Evolutionary conservation across 2,888 invertebrate species (phyloP), one percentile per base, ranked within the genome.

Genomic region (Subacronicta megacephala): DNA sequence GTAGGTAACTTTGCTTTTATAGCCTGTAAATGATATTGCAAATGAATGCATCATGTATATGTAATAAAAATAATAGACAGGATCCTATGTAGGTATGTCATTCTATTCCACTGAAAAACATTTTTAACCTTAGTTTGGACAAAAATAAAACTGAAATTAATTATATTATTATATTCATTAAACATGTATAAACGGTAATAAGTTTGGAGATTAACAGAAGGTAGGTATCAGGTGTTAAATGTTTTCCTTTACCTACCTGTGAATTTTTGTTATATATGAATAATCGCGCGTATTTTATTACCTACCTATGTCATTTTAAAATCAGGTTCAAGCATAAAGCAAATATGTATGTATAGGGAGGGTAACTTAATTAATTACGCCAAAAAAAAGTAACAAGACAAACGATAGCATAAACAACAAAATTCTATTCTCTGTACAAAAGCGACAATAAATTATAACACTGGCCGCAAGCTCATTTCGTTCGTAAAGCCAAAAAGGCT

Each of bases 371-470:
- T 65, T 75, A 74, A 68, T 74, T 72, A 66, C 59, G 42, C 68
- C 60, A 78, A 81, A 80, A 70, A n/a, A 70, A 78, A 69, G 42
- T 53, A 70, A 61, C 68, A 67, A 67, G 63, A 59, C 70, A 72
- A 77, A 74, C 80, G 77, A 77, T 76, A 81, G 78, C 81, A 82
- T 82, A 85, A 89, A 86, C 82, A 85, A 80, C 70, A 70, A 80
- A 85, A 87, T 83, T 84, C 83, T 84, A 88, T 89, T 87, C 84
- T 83, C 78, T 74, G 82, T 87, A 87, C 78, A 81, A 85, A 85
- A 89, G 84, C 85, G 87, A 84, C 87, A 89, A 90, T 92, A 92
- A 92, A 91, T 92, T 89, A 90, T 88, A 89, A 87, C 82, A 89
- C 89, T 87, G 88, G 85, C 89, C 84, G 86, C 88, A 82, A 88